Evolutionary conservation across 2,113 vertebrate genomes (phyloP).

Genomic region (Alouatta palliata): DNA sequence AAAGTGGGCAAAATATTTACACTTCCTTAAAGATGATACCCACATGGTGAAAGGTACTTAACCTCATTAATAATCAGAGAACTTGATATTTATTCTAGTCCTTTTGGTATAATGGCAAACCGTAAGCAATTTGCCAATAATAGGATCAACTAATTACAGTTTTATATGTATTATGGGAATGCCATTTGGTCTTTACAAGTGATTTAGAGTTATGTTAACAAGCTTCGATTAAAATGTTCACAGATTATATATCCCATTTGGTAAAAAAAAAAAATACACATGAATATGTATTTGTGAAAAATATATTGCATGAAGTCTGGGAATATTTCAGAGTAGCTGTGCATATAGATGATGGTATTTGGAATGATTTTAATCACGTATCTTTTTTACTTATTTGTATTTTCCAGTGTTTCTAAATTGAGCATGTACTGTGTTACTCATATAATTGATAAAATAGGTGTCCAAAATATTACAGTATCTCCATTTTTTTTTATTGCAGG

Average conservation of each 20-base stretch:
- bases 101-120: conserved; percentile 26
- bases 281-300: background rate
- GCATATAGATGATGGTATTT: background rate
- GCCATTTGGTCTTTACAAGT: background rate
- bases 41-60: background rate
- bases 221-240: background rate
- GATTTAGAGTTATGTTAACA: background rate
- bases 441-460: background rate
- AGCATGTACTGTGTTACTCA: background rate
- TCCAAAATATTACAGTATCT: background rate
- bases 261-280: background rate
- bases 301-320: background rate
- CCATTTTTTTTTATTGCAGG: background rate
- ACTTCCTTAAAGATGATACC: background rate
- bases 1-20: background rate
- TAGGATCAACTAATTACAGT: background rate
- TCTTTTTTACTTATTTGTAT: conserved; percentile 7
- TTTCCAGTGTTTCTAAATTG: conserved; percentile 52
- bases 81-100: background rate
- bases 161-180: background rate
- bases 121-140: background rate
- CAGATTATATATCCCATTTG: background rate
- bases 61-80: conserved; percentile 2
- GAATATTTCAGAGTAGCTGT: background rate
- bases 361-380: background rate